These are phyloP conservation scores for Ctenicera cuprea DNA, from an alignment of 2,888 invertebrate species.

Conservation along the genomic window DNA sequence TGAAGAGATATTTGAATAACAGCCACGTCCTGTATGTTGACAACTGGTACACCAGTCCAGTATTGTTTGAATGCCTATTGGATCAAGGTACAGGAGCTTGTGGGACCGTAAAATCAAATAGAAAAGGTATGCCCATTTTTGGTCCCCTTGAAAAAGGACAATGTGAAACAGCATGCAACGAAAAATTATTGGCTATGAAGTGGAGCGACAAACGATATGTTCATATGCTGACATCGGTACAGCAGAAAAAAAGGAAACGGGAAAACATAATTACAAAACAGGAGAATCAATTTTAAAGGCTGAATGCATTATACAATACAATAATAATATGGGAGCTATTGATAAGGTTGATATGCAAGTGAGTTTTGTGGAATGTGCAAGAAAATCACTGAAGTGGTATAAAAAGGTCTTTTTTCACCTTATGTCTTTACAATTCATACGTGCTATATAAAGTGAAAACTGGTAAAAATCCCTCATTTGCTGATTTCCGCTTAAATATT, in stretches of 20 bases:
- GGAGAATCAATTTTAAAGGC: conserved; percentile 58
- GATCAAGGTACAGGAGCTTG: conserved; percentile 54
- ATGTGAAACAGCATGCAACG: conserved; percentile 37
- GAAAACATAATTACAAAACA: conserved; percentile 50
- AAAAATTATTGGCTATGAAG: conserved; percentile 59
- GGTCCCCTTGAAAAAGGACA: conserved; percentile 45
- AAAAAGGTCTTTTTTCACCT: conserved; percentile 49
- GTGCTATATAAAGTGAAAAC: conserved; percentile 50
- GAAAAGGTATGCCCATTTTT: conserved; percentile 59
- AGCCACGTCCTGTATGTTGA: conserved; percentile 59
- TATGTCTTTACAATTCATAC: conserved; percentile 25
- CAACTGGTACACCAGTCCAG: conserved; percentile 61
- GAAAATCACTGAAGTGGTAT: conserved; percentile 50
- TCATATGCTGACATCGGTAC: conserved; percentile 57
- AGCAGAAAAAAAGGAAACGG: conserved; percentile 47
- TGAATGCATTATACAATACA: conserved; percentile 60
- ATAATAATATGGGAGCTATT: conserved; percentile 60
- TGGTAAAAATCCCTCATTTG: conserved; percentile 49
- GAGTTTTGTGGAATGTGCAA: conserved; percentile 43
- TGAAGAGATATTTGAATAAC: conserved; percentile 46
- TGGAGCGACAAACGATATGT: conserved; percentile 64
- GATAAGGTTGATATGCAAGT: conserved; percentile 60
- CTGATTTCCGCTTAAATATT: conserved; percentile 53
- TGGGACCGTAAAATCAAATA: conserved; percentile 58
- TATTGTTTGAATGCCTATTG: conserved; percentile 33